Evolutionary conservation across 2,113 vertebrate species (phyloP).

Genomic region (Pangasianodon gigas): DNA sequence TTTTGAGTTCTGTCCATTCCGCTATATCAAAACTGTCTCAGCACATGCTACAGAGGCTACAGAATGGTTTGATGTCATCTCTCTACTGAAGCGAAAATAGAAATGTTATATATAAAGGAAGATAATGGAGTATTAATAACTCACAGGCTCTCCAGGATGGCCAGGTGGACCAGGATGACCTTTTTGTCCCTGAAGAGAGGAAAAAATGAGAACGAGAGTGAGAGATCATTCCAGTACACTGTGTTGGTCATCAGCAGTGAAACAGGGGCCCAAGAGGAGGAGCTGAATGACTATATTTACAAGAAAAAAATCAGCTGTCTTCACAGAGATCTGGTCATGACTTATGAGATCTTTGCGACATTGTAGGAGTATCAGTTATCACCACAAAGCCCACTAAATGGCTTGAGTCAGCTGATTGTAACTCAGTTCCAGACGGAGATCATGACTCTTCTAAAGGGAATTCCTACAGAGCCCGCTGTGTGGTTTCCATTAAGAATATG

Average conservation of each 20-base stretch:
- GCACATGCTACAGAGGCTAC: neutral
- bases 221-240: neutral
- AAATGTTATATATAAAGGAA: neutral
- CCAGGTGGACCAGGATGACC: constrained; percentile 87
- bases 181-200: constrained; percentile 82
- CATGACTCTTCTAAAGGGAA: constrained; percentile 30
- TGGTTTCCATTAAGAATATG: constrained; percentile 5
- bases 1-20: neutral
- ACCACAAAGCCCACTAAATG: constrained; percentile 29
- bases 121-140: constrained; percentile 56
- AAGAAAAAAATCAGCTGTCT: neutral
- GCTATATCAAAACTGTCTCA: constrained; percentile 14
- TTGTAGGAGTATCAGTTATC: constrained; percentile 23
- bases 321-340: neutral
- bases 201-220: constrained; percentile 15
- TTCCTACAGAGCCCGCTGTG: constrained; percentile 9
- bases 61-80: neutral
- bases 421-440: constrained; percentile 8
- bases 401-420: constrained; percentile 24
- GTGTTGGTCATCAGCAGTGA: neutral
- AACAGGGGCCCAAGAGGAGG: neutral
- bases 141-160: constrained; percentile 91
- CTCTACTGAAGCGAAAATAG: neutral
- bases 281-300: neutral
- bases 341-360: neutral